These are phyloP conservation scores for Lampris megalopsis DNA, from an alignment of 2,113 vertebrate species.

Conservation along the genomic window DNA sequence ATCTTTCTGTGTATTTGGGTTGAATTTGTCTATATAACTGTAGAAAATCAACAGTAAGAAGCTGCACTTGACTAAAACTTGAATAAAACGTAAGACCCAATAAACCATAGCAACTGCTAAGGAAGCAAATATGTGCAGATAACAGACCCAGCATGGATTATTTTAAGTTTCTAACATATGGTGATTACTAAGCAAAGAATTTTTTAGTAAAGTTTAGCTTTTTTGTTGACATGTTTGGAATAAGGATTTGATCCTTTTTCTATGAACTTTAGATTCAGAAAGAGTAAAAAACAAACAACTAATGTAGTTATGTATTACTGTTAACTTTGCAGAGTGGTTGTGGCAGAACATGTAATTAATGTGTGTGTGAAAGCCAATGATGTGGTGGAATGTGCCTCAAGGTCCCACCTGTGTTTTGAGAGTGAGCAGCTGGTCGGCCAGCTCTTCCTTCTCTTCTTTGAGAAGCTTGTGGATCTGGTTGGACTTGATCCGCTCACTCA, in stretches of 20 bases:
- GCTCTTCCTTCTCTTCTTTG: conserved; percentile 97
- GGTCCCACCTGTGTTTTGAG: conserved; percentile 92
- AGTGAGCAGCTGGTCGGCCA: conserved; percentile 94
- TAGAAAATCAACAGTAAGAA: too few species aligned
- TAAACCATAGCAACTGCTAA: too few species aligned
- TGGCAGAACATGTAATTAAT: background rate
- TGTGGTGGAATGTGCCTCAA: rapidly evolving
- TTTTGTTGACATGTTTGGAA: too few species aligned
- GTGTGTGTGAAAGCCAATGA: rapidly evolving
- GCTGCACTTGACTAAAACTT: too few species aligned
- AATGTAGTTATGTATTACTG: background rate
- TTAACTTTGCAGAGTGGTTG: background rate
- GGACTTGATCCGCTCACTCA: conserved; percentile 97
- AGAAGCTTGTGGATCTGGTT: conserved; percentile 99
- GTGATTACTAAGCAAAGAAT: too few species aligned
- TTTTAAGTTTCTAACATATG: too few species aligned
- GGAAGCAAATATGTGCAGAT: too few species aligned
- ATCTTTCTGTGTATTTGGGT: too few species aligned
- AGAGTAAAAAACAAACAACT: background rate
- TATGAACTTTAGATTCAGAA: background rate
- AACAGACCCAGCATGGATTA: too few species aligned
- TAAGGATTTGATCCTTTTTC: background rate
- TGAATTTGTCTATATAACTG: too few species aligned
- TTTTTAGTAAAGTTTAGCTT: too few species aligned
- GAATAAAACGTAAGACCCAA: too few species aligned